Conservation (phyloP, 2,797 vertebrate species). For the Remorina albescens region DNA sequence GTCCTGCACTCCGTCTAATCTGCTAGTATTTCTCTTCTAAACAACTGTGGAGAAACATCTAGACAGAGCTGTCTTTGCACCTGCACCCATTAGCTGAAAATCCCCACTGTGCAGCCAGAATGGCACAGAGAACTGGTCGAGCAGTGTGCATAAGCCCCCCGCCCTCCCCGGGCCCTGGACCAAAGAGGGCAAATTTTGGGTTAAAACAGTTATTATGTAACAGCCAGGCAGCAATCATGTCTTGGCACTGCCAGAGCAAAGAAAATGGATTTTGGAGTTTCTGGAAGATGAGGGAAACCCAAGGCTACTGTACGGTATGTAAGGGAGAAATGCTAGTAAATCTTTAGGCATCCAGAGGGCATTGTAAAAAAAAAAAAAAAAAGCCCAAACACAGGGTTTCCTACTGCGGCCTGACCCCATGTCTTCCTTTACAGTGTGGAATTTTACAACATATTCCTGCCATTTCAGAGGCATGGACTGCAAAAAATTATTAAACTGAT, state of each 20-base stretch:
- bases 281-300: constrained; percentile 44
- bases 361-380: constrained; percentile 41
- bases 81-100: constrained; percentile 45
- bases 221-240: constrained; percentile 39
- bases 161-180: no score
- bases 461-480: constrained; percentile 23
- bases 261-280: constrained; percentile 47
- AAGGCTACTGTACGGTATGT: constrained; percentile 26
- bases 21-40: background rate
- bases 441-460: constrained; percentile 22
- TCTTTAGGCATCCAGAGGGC: constrained; percentile 38
- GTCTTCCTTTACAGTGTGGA: constrained; percentile 16
- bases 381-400: constrained; percentile 47
- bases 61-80: constrained; percentile 28
- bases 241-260: constrained; percentile 38
- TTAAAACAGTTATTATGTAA: constrained; percentile 52
- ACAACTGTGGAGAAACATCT: background rate
- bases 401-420: constrained; percentile 14
- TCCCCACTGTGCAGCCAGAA: constrained; percentile 15
- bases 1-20: constrained; percentile 32
- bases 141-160: no score
- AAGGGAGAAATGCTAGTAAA: constrained; percentile 30
- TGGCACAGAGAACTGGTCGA: constrained; percentile 13
- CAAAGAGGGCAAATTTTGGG: constrained; percentile 29
- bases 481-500: constrained; percentile 34